Conservation (phyloP, 1,140 invertebrate species). For the Galleria mellonella region DNA sequence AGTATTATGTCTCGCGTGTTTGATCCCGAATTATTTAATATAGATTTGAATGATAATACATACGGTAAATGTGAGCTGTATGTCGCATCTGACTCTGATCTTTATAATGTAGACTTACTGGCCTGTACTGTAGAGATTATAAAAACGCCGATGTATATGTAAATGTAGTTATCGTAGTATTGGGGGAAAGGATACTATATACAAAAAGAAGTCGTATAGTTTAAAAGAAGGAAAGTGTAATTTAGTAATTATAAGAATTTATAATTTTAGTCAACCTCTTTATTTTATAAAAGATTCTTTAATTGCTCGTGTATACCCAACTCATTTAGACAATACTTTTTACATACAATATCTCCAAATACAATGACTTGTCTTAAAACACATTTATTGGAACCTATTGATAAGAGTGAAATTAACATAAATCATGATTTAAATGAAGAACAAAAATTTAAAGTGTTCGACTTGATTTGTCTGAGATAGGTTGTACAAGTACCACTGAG, state of each 20-base stretch:
- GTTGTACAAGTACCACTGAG: conserved; percentile 30
- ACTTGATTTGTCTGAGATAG: conserved; percentile 22
- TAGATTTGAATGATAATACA: background rate
- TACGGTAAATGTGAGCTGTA: background rate
- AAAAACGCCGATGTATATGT: background rate
- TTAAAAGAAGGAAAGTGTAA: background rate
- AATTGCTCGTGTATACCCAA: conserved; percentile 7
- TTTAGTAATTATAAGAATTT: background rate
- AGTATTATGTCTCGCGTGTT: background rate
- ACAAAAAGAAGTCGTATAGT: background rate
- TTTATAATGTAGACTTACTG: background rate
- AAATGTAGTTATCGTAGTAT: background rate
- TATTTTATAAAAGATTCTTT: background rate
- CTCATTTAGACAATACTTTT: too few species aligned
- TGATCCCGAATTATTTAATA: background rate
- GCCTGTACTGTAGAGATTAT: background rate
- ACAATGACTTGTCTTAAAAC: too few species aligned
- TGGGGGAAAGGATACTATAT: too few species aligned
- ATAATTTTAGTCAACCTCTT: background rate
- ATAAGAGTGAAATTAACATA: too few species aligned
- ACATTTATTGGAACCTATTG: too few species aligned
- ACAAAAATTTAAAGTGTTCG: conserved; percentile 13
- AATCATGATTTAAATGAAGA: too few species aligned
- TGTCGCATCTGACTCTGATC: background rate
- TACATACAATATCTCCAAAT: too few species aligned